Base-by-base conservation (phyloP, 1,140 invertebrate genomes). In the Drosophila sucinea region DNA sequence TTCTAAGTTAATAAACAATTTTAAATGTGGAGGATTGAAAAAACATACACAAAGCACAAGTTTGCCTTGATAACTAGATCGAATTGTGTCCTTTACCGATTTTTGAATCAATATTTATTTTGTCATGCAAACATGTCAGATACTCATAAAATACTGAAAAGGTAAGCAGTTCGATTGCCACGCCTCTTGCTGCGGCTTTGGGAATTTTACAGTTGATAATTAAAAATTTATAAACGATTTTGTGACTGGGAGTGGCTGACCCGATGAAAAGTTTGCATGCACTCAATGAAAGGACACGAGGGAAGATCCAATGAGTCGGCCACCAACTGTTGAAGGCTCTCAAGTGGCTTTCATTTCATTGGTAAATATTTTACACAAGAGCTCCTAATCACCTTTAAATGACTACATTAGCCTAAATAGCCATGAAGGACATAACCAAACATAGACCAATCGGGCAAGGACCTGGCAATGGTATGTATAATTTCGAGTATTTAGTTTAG, bases 131-230 rank as follows among this genome's bases (percentile, higher is more conserved):
- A 61, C 33, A 63, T 69, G 75, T 55, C 30, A 67, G 62, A 79
- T 79, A 82, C 29, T 40, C 68, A 76, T 72, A 35, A 83, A 73
- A 73, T 73, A 86, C 67, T 73, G 40, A 67, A 65, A 40, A 68
- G 32, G 27, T 33, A 60, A 65, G 54, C 70, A 27, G 29, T 47
- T 67, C 56, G 61, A 30, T 44, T 76, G 65, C 44, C 64, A 69
- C 73, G 23, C 64, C 71, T 32, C 33, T 62, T 27, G 23, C 8
- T 27, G 4, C 17, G n/a, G 56, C 73, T 70, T 62, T 77, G 83
- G 76, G 83, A 87, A 87, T 65, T 73, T 83, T 79, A 83, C 83
- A 86, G 83, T 86, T 86, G 83, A 73, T 55, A 35, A 70, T 86
- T 41, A 77, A 79, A 70, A 71, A 87, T 87, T 87, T 11, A 86